Evolutionary conservation across 2,113 vertebrate species (phyloP), one percentile per base, ranked within the genome.

Genomic region (Tor tambroides): DNA sequence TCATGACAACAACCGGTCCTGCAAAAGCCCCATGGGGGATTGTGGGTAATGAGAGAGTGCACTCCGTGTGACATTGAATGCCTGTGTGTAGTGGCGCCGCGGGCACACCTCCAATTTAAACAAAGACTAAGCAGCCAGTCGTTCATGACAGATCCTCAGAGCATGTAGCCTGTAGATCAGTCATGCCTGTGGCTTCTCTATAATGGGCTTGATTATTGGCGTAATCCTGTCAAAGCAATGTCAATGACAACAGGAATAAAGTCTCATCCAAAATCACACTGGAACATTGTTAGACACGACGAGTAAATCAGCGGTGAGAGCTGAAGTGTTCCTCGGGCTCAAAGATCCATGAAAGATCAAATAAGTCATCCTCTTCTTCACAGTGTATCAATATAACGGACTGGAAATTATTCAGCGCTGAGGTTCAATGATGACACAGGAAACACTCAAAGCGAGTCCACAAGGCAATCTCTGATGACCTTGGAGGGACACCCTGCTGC

Each of bases 171-270:
- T 21, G 54, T 11, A 77, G 51, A 85, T 87, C 85, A n/a, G 79
- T 88, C 85, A 80, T 85, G 87, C 71, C 30, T 69, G 56, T 83
- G 80, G 46, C 5, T 80, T 35, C 65, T 84, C 79, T 80, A 84
- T 84, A 88, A 89, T 85, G 87, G 65, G 86, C 82, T 74, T 87
- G 87, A 90, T 90, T 88, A 85, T 65, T 85, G 32, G 43, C 81
- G 6, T 90, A 89, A 90, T 90, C 87, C 91, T 88, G 74, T 89
- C 86, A 85, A 30, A 72, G 80, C 79, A 87, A 86, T 75, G 88
- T 86, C 86, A 88, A 86, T 78, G 81, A 71, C 51, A 72, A 69
- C 3, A 67, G 80, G 54, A 75, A 77, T 76, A 28, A 84, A 87
- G 77, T 69, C 77, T 71, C 75, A 88, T 56, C 67, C 86, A 21